These are phyloP conservation scores for Acromyrmex echinatior DNA, from an alignment of 1,140 invertebrate genomes.

Conservation along the genomic window DNA sequence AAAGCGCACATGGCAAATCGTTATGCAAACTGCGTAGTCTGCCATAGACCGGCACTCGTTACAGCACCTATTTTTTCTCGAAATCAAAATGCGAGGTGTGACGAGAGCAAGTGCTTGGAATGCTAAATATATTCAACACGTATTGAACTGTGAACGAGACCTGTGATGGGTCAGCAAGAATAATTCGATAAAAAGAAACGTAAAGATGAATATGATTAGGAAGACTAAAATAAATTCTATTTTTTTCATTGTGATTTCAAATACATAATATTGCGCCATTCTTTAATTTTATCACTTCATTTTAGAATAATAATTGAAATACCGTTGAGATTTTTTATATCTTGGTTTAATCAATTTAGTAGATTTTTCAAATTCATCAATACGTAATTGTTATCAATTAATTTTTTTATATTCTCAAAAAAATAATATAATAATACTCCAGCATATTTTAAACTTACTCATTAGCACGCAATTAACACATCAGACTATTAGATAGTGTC, in stretches of 20 bases:
- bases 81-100: slow-evolving; percentile 74
- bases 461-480: background rate
- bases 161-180: background rate
- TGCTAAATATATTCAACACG: slow-evolving; percentile 69
- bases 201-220: background rate
- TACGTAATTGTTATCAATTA: background rate
- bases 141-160: slow-evolving; percentile 54
- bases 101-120: slow-evolving; percentile 63
- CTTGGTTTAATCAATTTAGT: slow-evolving; percentile 17
- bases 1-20: slow-evolving; percentile 39
- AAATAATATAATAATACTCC: background rate
- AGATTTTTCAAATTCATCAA: background rate
- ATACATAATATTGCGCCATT: background rate
- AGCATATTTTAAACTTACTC: background rate
- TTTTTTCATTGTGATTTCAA: background rate
- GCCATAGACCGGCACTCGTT: slow-evolving; percentile 49
- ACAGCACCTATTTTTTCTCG: slow-evolving; percentile 57
- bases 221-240: background rate
- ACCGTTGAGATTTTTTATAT: background rate
- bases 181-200: background rate
- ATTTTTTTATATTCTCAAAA: background rate
- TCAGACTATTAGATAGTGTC: background rate
- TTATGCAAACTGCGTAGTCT: slow-evolving; percentile 68
- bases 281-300: background rate
- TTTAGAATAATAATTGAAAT: background rate